These are phyloP conservation scores for Acheta domesticus DNA, from an alignment of 2,888 invertebrate genomes.

Conservation along the genomic window DNA sequence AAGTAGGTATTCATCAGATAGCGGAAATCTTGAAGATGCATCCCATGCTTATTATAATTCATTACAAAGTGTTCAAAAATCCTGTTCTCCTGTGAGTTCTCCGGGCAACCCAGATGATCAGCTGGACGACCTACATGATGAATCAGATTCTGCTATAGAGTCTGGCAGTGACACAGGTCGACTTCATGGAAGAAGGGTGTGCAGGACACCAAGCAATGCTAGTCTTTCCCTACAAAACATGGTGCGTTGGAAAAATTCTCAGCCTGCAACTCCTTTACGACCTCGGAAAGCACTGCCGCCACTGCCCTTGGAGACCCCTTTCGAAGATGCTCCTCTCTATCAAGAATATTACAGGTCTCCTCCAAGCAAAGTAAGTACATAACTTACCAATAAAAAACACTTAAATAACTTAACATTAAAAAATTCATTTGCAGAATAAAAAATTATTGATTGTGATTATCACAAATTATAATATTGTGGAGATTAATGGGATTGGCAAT, in stretches of 20 bases:
- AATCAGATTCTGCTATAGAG: background rate
- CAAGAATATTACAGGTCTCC: background rate
- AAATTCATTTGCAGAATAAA: no score
- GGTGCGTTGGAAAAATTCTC: background rate
- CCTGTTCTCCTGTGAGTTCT: background rate
- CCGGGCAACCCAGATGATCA: background rate
- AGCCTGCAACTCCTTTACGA: background rate
- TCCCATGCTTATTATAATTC: background rate
- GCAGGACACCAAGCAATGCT: slow-evolving; percentile 1
- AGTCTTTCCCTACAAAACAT: background rate
- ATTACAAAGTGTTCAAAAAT: background rate
- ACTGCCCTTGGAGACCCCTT: background rate
- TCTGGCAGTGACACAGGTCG: background rate
- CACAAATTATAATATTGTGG: no score
- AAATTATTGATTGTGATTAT: no score
- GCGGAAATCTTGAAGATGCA: background rate
- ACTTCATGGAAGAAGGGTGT: background rate
- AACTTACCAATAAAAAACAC: no score
- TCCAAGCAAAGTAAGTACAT: background rate
- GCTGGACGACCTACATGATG: background rate
- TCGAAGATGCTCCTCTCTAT: background rate
- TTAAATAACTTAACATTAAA: no score
- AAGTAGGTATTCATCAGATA: slow-evolving; percentile 3
- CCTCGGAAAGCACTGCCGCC: background rate
- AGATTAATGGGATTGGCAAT: no score